phyloP scores from a whole-genome alignment of 2,888 invertebrate genomes.

The Metalampra italica region DNA sequence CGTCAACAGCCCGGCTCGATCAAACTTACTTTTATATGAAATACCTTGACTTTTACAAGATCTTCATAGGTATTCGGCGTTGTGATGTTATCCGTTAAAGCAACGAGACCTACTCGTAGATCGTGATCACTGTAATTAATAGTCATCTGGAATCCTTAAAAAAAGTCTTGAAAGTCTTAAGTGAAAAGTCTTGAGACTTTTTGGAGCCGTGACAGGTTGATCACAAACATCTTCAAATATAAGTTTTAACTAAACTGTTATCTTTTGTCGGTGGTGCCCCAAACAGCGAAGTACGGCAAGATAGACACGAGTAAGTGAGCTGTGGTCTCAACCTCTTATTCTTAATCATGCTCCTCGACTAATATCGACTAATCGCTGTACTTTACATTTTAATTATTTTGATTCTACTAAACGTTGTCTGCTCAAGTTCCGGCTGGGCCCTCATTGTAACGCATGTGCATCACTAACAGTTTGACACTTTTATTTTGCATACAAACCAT shows the following conservation, averaged over 20 bases:
- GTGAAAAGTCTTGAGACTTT: no score
- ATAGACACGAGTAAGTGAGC: conserved; percentile 76
- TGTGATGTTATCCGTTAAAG: no score
- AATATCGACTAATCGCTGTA: conserved; percentile 70
- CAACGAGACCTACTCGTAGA: no score
- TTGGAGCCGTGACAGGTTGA: no score
- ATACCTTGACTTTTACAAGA: no score
- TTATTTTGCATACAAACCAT: conserved; percentile 33
- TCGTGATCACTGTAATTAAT: no score
- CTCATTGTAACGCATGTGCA: conserved; percentile 57
- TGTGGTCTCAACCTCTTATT: conserved; percentile 76
- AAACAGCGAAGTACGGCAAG: conserved; percentile 75
- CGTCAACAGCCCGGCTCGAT: no score
- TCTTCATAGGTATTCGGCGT: no score
- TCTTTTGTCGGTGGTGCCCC: conserved; percentile 79
- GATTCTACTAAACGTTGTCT: conserved; percentile 61
- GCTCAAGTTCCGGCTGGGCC: conserved; percentile 55
- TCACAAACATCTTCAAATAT: background rate
- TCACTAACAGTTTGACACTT: conserved; percentile 48
- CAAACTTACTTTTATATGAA: no score
- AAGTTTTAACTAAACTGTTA: conserved; percentile 63
- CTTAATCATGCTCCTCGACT: conserved; percentile 68
- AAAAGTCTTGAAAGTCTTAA: no score
- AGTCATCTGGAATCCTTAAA: no score
- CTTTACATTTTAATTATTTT: conserved; percentile 33